Evolutionary conservation across 2,797 vertebrate species (phyloP), one percentile per base, ranked within the genome.

Genomic region (Gymnoscopelus microlampas): DNA sequence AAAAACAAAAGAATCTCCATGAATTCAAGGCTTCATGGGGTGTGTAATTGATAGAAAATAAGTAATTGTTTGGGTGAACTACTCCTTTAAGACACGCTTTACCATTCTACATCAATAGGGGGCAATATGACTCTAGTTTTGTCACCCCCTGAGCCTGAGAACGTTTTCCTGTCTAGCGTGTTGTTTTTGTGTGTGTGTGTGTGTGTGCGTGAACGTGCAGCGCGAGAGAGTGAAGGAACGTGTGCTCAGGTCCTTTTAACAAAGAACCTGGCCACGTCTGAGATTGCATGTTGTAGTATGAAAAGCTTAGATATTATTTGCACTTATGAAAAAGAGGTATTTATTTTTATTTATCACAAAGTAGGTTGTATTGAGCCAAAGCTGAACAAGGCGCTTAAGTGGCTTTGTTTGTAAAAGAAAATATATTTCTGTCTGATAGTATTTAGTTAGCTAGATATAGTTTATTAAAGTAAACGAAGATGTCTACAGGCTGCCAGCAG

Each of bases 401-500:
- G 59, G 76, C 75, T 87, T 82, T 73, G 54, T 86, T 60, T 55
- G 72, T 29, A 60, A 44, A 72, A 47, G 4, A 64, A 14, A 63
- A 48, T 19, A 68, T 15, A 10, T 60, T 44, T 53, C 15, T 56
- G 68, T 68, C 73, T 66, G 48, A n/a, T 71, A 44, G 32, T 57
- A n/a, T 54, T 67, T 29, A 60, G 68, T 82, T 55, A 57, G 61
- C n/a, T 69, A 55, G 68, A 62, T 64, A 19, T 47, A 23, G 59
- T 70, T 70, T 10, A 44, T 62, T 62, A 11, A 2, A 81, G 32
- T 35, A 13, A 77, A 65, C 64, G 71, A 85, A 80, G 70, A 96
- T 96, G 95, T 95, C 95, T 51, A 87, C 91, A 19, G 88, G 89
- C 68, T 93, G 89, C 80, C 91, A 94, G 86, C 93, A 93, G 85